Evolutionary conservation across 1,140 invertebrate species (phyloP), one percentile per base, ranked within the genome.

Genomic region (Scaptomyza montana): DNA sequence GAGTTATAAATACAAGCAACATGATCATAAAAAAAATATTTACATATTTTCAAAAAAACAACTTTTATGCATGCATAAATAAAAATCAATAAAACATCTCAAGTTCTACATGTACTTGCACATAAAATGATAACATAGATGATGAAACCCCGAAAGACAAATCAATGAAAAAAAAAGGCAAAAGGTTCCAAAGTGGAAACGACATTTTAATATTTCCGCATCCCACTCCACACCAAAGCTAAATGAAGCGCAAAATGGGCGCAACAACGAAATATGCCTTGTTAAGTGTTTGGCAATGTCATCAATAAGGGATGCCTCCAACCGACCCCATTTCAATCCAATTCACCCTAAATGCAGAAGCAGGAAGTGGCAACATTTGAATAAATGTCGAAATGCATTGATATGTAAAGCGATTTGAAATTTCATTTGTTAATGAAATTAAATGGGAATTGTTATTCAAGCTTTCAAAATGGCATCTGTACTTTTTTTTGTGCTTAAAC

Each of bases 361-460:
- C 50, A 53, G 7, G 25, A 56, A 61, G 61, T 50, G 70, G 61
- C 64, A 74, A 65, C 65, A 78, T 68, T 79, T 59, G 43, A 50
- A 64, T 53, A 55, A 57, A 7, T 53, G 71, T 59, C 56, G 59
- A 74, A 87, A 78, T 87, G 67, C 82, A 86, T 63, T 86, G 82
- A 87, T 86, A 86, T 86, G 82, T 82, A 71, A 86, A 86, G 70
- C 74, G 75, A 78, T 82, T 86, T 86, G 75, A 70, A 75, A 80
- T 87, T 86, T 78, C 74, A 81, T 87, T 81, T 78, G 76, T 78
- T 77, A 81, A 86, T 86, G 64, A 86, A 86, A 86, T 86, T 78
- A 86, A 87, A 86, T 51, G 77, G 50, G 72, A 65, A 12, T 55
- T 21, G 54, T 68, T 61, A 72, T 60, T 50, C 41, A 64, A 10